Base-by-base conservation (phyloP, 2,888 invertebrate genomes). In the Luperina nickerlii region DNA sequence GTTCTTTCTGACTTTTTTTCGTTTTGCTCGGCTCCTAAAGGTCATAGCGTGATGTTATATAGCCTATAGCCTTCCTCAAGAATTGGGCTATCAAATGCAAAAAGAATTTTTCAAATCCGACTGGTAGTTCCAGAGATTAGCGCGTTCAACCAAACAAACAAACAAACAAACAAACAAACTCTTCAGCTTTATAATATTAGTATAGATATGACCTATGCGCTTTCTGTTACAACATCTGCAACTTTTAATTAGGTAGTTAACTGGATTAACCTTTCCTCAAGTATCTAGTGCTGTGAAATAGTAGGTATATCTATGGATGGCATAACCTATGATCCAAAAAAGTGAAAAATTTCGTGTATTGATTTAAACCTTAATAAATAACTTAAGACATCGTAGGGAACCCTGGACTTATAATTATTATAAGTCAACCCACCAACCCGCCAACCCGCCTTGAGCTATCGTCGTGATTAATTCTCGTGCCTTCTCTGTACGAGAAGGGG, bases 231-330 rank as follows among this genome's bases (percentile, higher is more conserved):
- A 9, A 38, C 38, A 60, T 42, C 20, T 13, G 8, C 48, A 67
- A 62, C n/a, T 68, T 73, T 54, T 62, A 54, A 38, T 63, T 15
- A 79, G 18, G 18, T 42, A 38, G 54, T 32, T 32, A 32, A 60
- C 45, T 67, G 68, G 20, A 57, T 54, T 20, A 24, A 70, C 20
- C 9, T 20, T 70, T 60, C 18, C 32, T 75, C 48, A 4, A 2
- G n/a, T 24, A 24, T 24, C 32, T 20, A 63, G 45, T 24, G 66
- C 32, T 74, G 9, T 24, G 45, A 32, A 70, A 69, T 51, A 24
- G 6, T 54, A 24, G 13, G 15, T 27, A 38, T 38, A 27, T 13
- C 5, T 51, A 69, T 11, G 27, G 7, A 69, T 48, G 18, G 2
- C 42, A 68, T 11, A 20, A 38, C 3, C 13, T 13, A 38, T 11